phyloP scores from a whole-genome alignment of 2,888 invertebrate species.

The Brenthis ino region DNA sequence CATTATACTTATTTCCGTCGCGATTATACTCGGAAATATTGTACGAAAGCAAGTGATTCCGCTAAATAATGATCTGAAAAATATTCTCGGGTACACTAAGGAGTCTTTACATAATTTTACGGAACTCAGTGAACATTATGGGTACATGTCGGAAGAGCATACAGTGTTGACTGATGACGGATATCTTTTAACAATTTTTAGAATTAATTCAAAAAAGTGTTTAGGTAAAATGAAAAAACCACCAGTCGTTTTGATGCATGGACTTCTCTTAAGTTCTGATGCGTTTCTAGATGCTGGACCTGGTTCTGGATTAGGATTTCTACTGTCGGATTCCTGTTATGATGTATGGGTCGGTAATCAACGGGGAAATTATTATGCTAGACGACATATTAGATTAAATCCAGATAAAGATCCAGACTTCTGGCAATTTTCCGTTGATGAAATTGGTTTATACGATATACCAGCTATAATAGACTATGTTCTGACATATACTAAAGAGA shows the following conservation, averaged over 20 bases:
- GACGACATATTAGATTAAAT: slow-evolving; percentile 70
- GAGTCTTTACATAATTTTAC: slow-evolving; percentile 53
- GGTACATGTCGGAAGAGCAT: slow-evolving; percentile 59
- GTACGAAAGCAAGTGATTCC: slow-evolving; percentile 39
- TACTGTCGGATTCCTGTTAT: slow-evolving; percentile 49
- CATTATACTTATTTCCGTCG: slow-evolving; percentile 44
- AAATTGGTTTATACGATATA: slow-evolving; percentile 88
- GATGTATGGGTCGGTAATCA: slow-evolving; percentile 58
- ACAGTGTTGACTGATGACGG: slow-evolving; percentile 61
- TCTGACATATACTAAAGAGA: slow-evolving; percentile 49
- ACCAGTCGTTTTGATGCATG: slow-evolving; percentile 66
- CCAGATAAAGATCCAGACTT: slow-evolving; percentile 63
- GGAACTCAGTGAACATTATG: slow-evolving; percentile 49
- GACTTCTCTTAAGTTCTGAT: slow-evolving; percentile 61
- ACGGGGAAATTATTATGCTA: slow-evolving; percentile 73
- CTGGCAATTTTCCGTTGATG: slow-evolving; percentile 83
- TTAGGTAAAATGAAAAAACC: slow-evolving; percentile 41
- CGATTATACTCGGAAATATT: slow-evolving; percentile 42
- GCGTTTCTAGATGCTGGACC: slow-evolving; percentile 65
- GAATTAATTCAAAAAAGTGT: slow-evolving; percentile 53
- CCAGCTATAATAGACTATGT: slow-evolving; percentile 82
- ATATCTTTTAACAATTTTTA: slow-evolving; percentile 58
- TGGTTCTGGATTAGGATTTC: slow-evolving; percentile 47
- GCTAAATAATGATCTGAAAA: slow-evolving; percentile 45
- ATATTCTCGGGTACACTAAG: slow-evolving; percentile 47